Evolutionary conservation across 2,888 invertebrate genomes (phyloP), one percentile per base, ranked within the genome.

Genomic region (Mimachlamys varia): DNA sequence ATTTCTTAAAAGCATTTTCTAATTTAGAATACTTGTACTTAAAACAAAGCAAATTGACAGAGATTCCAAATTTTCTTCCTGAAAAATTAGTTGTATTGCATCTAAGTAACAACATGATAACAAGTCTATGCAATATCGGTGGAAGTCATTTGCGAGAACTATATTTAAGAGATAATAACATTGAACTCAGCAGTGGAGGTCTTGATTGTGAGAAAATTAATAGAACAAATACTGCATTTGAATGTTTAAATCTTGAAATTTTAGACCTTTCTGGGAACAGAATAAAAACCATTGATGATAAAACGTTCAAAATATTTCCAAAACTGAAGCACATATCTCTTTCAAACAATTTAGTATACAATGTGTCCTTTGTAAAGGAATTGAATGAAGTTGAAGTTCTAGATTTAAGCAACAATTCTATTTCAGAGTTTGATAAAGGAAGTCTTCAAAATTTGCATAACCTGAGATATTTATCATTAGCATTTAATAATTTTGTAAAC

Each of bases 401-500:
- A 27, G 92, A 92, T 89, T 87, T 93, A 53, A 89, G 92, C 17
- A 50, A 89, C 0, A 93, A 93, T 88, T 89, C 50, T 12, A 89
- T 93, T 44, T 89, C 88, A 88, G 37, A 38, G 17, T 58, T 92
- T 88, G 49, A 87, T 17, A 55, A 88, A n/a, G 90, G 89, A 5
- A 50, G 89, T 10, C 92, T 93, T 87, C 27, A 88, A 53, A 55
- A 89, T 37, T 88, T 92, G 37, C 27, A 89, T 12, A 88, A 88
- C 37, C 58, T 93, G 58, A 89, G 92, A 87, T 91, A 89, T 87
- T 76, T 93, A 38, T 92, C 90, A 19, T 88, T 93, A 58, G 88
- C 92, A 7, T 17, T 88, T 27, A 93, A 93, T 90, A 87, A 87
- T 10, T 87, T 93, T 44, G 27, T 38, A 27, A 89, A 27, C 17